phyloP scores from a whole-genome alignment of 2,113 vertebrate genomes.

The Mustela nigripes region DNA sequence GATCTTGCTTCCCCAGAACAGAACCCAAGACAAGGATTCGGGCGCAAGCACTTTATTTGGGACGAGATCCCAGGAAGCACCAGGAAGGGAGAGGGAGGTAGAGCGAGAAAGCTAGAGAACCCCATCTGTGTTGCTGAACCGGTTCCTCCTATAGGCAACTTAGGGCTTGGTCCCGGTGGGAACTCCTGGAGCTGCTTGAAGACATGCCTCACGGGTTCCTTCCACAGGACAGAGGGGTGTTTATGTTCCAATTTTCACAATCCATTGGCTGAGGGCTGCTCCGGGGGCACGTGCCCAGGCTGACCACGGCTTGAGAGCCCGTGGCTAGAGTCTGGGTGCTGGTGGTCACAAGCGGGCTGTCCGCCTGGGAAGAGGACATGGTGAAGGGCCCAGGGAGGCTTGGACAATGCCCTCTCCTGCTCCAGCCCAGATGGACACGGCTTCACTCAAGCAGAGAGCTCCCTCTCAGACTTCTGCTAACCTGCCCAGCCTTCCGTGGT shows the following conservation, averaged over 20 bases:
- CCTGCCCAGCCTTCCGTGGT: accelerated
- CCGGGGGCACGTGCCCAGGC: accelerated
- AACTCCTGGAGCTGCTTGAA: too few relatives aligned
- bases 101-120: neutral
- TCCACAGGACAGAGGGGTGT: neutral
- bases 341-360: too few relatives aligned
- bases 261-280: neutral
- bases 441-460: neutral
- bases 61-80: neutral
- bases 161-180: neutral
- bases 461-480: neutral
- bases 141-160: too few relatives aligned
- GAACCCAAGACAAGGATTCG: neutral
- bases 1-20: neutral
- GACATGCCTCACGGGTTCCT: neutral
- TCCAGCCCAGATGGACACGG: neutral
- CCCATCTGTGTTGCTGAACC: neutral
- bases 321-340: neutral
- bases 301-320: neutral
- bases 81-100: too few relatives aligned
- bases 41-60: neutral
- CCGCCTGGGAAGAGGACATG: neutral
- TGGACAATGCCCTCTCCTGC: too few relatives aligned
- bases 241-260: neutral
- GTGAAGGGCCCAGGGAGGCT: accelerated